Percentiles rank a stretch among this genome's conserved stretches.
Conservation (phyloP, 2,888 invertebrate genomes). For the Dolichopus griseipennis region DNA sequence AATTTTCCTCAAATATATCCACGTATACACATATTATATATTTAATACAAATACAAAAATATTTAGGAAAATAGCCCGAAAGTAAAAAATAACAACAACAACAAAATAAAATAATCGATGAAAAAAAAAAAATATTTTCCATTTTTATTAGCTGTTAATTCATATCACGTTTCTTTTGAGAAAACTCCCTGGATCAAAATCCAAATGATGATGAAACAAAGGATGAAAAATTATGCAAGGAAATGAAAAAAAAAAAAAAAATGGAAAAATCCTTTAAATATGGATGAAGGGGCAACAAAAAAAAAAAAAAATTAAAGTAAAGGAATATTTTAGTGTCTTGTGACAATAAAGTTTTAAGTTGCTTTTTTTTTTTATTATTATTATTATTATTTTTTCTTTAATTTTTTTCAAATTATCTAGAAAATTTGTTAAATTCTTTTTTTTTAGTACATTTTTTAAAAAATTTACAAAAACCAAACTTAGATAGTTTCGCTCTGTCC, state of each 20-base stretch:
- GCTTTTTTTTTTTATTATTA: neutral
- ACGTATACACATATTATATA: neutral
- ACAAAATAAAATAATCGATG: neutral
- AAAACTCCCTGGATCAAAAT: neutral
- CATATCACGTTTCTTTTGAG: constrained; percentile 3
- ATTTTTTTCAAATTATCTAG: neutral
- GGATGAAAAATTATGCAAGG: neutral
- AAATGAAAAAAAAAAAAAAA: neutral
- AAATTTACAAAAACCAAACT: no score
- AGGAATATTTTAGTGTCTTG: neutral
- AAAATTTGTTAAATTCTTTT: no score
- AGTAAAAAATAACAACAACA: neutral
- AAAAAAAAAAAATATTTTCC: neutral
- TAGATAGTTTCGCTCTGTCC: no score
- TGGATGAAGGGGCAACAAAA: neutral
- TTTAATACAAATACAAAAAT: no score
- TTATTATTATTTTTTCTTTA: neutral
- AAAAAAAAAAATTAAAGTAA: no score
- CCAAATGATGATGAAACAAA: neutral
- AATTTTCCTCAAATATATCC: neutral
- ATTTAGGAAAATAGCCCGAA: no score
- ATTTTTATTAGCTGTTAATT: constrained; percentile 9
- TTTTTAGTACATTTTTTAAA: no score
- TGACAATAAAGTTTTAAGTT: neutral
- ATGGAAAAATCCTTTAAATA: neutral